These are phyloP conservation scores for Bombus impatiens DNA, from an alignment of 1,140 invertebrate species.

Conservation along the genomic window DNA sequence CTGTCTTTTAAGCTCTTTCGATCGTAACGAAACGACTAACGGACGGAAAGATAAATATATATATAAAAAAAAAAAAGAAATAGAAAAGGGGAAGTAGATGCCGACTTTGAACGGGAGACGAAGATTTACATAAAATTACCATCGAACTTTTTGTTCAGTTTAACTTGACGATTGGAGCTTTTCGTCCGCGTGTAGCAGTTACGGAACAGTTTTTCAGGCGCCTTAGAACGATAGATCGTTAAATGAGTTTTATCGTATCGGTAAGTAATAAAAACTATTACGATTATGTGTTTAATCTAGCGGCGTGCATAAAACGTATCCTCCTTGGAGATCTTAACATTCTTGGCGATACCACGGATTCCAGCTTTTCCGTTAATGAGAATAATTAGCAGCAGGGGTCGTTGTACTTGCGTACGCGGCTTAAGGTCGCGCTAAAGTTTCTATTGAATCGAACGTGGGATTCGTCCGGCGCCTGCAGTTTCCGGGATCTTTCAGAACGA, in stretches of 20 bases:
- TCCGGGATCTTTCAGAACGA: constrained; percentile 39
- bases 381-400: constrained; percentile 67
- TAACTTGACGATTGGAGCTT: background rate
- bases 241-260: background rate
- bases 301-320: constrained; percentile 42
- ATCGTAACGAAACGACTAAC: too few species aligned
- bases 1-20: too few species aligned
- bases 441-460: constrained; percentile 66
- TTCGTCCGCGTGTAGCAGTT: too few species aligned
- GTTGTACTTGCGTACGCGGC: constrained; percentile 56
- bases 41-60: background rate
- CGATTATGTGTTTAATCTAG: constrained; percentile 26
- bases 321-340: constrained; percentile 31
- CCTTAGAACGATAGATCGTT: background rate
- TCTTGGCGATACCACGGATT: constrained; percentile 47
- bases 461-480: constrained; percentile 23
- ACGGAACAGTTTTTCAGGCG: background rate
- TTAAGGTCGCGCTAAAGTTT: constrained; percentile 46
- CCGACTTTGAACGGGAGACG: background rate
- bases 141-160: background rate
- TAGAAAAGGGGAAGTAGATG: background rate
- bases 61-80: background rate
- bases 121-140: background rate
- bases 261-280: constrained; percentile 3
- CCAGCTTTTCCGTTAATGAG: constrained; percentile 70